A percentile compares a stretch with the other conserved stretches of the same genome.
Conservation (phyloP, 2,113 vertebrate genomes). For the Hippocampus abdominalis region DNA sequence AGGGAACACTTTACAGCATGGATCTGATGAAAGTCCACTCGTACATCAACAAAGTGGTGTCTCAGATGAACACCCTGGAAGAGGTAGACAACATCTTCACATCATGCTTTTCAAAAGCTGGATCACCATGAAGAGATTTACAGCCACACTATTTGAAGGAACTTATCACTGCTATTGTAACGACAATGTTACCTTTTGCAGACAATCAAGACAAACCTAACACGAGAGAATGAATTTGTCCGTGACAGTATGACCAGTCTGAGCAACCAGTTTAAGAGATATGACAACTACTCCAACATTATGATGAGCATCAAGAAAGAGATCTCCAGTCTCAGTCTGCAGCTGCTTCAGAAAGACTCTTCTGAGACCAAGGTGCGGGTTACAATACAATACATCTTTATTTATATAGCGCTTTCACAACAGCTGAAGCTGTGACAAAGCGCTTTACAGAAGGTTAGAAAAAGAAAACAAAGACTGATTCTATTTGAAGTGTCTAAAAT, state of each 20-base stretch:
- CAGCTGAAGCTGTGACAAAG: too few species aligned
- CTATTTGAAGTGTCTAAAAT: not conserved
- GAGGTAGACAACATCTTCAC: conserved; percentile 75
- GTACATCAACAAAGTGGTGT: conserved; percentile 88
- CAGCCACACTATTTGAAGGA: not conserved
- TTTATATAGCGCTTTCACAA: too few species aligned
- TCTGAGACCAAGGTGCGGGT: conserved; percentile 83
- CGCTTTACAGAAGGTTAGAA: conserved; percentile 66
- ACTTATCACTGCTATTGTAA: not conserved
- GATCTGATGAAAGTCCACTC: conserved; percentile 95
- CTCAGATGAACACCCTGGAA: conserved; percentile 92
- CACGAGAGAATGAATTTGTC: conserved; percentile 88
- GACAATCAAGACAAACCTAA: conserved; percentile 93
- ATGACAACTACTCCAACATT: conserved; percentile 92
- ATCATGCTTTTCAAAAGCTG: not conserved
- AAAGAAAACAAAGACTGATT: not conserved
- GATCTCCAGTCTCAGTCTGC: conserved; percentile 87
- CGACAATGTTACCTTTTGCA: conserved; percentile 46
- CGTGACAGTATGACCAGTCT: conserved; percentile 85
- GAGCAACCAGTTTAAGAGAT: conserved; percentile 83
- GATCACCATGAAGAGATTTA: not conserved
- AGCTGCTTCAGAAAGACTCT: conserved; percentile 89
- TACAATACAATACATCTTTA: not conserved
- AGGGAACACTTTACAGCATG: conserved; percentile 93
- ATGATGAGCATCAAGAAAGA: conserved; percentile 97